A percentile compares a stretch with the other conserved stretches of the same genome.
phyloP scores from a whole-genome alignment of 1,140 invertebrate genomes.

The Episyrphus balteatus region DNA sequence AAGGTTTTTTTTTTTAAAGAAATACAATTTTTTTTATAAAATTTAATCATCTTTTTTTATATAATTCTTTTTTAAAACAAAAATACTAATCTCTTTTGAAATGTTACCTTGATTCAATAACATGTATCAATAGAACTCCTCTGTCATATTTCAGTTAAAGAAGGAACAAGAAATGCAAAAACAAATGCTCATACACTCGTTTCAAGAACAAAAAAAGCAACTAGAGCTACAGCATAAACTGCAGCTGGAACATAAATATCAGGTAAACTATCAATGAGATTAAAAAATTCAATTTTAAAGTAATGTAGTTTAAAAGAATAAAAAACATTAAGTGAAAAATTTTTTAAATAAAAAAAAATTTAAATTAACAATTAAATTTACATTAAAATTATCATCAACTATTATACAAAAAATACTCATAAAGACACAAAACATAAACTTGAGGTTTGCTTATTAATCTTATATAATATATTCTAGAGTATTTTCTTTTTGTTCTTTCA shows the following conservation, averaged over 20 bases:
- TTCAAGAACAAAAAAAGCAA: constrained; percentile 78
- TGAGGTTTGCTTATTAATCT: neutral
- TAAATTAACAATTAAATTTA: constrained; percentile 8
- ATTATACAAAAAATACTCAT: constrained; percentile 11
- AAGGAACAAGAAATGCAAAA: constrained; percentile 85
- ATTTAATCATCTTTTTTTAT: too few species aligned
- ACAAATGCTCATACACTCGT: constrained; percentile 76
- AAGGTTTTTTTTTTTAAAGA: too few species aligned
- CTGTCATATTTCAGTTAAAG: constrained; percentile 56
- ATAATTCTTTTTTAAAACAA: too few species aligned
- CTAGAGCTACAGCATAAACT: constrained; percentile 80
- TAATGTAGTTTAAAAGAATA: neutral
- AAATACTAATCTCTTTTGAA: too few species aligned
- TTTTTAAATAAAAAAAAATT: neutral
- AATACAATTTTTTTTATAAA: too few species aligned
- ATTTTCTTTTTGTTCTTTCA: neutral
- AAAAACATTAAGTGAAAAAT: neutral
- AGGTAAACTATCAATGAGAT: constrained; percentile 46
- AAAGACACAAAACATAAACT: constrained; percentile 9
- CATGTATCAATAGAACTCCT: too few species aligned
- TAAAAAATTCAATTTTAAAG: neutral
- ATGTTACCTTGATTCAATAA: too few species aligned
- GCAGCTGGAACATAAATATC: constrained; percentile 74
- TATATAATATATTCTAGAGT: neutral
- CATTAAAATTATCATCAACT: neutral